Evolutionary conservation across 2,797 vertebrate genomes (phyloP).

Genomic region (Pterois miles): DNA sequence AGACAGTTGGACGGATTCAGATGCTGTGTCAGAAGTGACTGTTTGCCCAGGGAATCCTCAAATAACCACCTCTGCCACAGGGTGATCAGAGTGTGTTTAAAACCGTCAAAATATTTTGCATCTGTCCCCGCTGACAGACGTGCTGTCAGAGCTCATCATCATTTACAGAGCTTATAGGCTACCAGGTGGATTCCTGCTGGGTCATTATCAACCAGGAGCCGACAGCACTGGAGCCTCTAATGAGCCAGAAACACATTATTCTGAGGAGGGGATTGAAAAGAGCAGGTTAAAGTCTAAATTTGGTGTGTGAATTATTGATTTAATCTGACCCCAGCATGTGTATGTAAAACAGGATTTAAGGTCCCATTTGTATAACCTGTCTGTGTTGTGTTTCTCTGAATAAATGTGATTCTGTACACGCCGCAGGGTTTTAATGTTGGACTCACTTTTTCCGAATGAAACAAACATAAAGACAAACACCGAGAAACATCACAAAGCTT

Average conservation of each 20-base stretch:
- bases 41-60: constrained; percentile 44
- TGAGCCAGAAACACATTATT: constrained; percentile 25
- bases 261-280: constrained; percentile 2
- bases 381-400: neutral
- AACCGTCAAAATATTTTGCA: constrained; percentile 66
- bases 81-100: constrained; percentile 21
- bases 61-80: constrained; percentile 39
- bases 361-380: neutral
- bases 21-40: constrained; percentile 38
- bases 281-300: constrained; percentile 2
- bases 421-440: neutral
- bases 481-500: neutral
- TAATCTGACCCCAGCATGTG: neutral
- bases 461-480: constrained; percentile 12
- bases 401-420: neutral
- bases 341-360: neutral
- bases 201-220: constrained; percentile 40
- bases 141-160: constrained; percentile 72
- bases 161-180: constrained; percentile 50
- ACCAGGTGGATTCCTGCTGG: constrained; percentile 36
- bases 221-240: constrained; percentile 52
- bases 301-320: neutral
- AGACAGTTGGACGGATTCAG: constrained; percentile 11
- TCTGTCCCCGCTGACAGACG: constrained; percentile 47
- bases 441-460: constrained; percentile 19